phyloP scores from a whole-genome alignment of 2,113 vertebrate species.

The Gymnorhina tibicen region DNA sequence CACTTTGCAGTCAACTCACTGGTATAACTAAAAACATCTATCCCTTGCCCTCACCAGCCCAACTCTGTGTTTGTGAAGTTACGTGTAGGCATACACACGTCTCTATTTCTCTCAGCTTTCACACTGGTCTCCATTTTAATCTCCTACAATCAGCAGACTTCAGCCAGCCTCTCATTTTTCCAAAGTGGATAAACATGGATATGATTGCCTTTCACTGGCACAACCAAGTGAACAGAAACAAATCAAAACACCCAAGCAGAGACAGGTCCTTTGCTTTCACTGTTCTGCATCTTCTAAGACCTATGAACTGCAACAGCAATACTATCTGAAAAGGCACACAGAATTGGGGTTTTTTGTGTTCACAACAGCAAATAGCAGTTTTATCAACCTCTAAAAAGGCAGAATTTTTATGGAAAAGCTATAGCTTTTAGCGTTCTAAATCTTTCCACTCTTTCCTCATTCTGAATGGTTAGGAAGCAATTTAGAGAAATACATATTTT shows the following conservation, averaged over 20 bases:
- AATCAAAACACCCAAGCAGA: neutral
- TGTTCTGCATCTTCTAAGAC: neutral
- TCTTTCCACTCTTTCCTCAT: neutral
- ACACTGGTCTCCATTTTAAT: neutral
- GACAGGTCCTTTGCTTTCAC: neutral
- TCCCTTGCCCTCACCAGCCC: neutral
- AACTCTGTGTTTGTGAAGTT: neutral
- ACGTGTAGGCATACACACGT: rapidly evolving
- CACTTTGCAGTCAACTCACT: neutral
- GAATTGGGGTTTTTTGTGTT: neutral
- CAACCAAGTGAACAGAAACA: neutral
- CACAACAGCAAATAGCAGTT: neutral
- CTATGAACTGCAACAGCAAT: neutral
- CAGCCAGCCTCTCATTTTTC: neutral
- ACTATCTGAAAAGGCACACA: neutral
- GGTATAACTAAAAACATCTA: neutral
- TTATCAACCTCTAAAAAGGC: neutral
- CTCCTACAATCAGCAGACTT: neutral
- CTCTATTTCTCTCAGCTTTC: neutral
- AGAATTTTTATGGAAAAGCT: neutral
- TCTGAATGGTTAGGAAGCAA: neutral
- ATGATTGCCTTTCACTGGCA: neutral
- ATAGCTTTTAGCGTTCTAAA: neutral
- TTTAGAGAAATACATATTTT: neutral
- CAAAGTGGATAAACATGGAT: neutral